Evolutionary conservation across 2,888 invertebrate species (phyloP).

Genomic region (Pseudanteris insignis): DNA sequence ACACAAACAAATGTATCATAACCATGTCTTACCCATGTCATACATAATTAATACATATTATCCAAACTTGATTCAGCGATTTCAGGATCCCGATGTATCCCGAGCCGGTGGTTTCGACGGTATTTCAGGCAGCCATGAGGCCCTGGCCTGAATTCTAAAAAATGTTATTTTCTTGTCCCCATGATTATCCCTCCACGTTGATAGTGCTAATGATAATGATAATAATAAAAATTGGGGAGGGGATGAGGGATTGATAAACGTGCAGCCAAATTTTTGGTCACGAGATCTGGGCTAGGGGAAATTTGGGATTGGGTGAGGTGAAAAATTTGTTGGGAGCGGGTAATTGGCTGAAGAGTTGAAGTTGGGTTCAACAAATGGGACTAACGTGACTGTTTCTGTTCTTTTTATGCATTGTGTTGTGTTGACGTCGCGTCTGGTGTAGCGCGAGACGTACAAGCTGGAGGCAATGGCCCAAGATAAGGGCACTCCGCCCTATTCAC

Average conservation of each 20-base stretch:
- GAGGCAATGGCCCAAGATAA: conserved; percentile 98
- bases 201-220: too few relatives aligned
- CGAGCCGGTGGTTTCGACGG: conserved; percentile 38
- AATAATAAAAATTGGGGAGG: too few relatives aligned
- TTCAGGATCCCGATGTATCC: conserved; percentile 37
- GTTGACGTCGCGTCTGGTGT: conserved; percentile 57
- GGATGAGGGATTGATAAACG: too few relatives aligned
- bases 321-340: too few relatives aligned
- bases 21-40: background rate
- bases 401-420: conserved; percentile 72
- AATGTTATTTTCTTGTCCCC: too few relatives aligned
- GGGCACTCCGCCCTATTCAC: conserved; percentile 93
- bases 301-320: conserved; percentile 11
- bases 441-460: conserved; percentile 98
- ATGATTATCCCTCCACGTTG: too few relatives aligned
- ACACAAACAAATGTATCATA: conserved; percentile 11
- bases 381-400: conserved; percentile 74
- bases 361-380: conserved; percentile 51
- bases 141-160: too few relatives aligned
- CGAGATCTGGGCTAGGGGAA: background rate
- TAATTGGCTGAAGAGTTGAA: conserved; percentile 1
- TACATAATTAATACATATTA: conserved; percentile 48
- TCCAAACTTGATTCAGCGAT: conserved; percentile 21
- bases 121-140: conserved; percentile 21
- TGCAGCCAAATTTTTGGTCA: background rate